Evolutionary conservation across 2,888 invertebrate genomes (phyloP).

Genomic region (Noctuana brunneofusca): DNA sequence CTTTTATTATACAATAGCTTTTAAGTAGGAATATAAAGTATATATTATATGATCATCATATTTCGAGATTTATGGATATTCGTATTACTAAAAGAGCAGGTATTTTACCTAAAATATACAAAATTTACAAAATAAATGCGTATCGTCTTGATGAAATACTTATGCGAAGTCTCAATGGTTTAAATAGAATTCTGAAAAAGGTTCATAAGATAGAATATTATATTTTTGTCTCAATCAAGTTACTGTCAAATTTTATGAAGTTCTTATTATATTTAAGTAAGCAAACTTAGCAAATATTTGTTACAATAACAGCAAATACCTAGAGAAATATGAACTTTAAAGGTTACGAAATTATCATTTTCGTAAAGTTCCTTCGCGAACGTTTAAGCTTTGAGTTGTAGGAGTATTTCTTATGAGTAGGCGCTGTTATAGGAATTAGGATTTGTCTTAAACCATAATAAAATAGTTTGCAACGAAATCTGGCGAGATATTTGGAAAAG

Average conservation of each 20-base stretch:
- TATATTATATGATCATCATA: neutral
- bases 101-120: neutral
- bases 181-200: too few relatives aligned
- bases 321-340: neutral
- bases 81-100: neutral
- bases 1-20: slow-evolving; percentile 29
- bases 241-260: neutral
- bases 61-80: slow-evolving; percentile 10
- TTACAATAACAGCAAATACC: slow-evolving; percentile 14
- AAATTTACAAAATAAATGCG: neutral
- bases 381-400: too few relatives aligned
- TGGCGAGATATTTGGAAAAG: too few relatives aligned
- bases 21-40: slow-evolving; percentile 13
- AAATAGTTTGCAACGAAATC: too few relatives aligned
- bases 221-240: too few relatives aligned
- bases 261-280: slow-evolving; percentile 13
- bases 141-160: neutral
- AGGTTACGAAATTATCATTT: slow-evolving; percentile 3
- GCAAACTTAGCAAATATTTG: slow-evolving; percentile 10
- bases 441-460: too few relatives aligned
- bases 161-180: neutral
- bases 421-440: too few relatives aligned
- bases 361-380: too few relatives aligned
- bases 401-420: too few relatives aligned
- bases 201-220: too few relatives aligned